Conservation (phyloP, 2,888 invertebrate genomes). For the Epirrhoe alternata region DNA sequence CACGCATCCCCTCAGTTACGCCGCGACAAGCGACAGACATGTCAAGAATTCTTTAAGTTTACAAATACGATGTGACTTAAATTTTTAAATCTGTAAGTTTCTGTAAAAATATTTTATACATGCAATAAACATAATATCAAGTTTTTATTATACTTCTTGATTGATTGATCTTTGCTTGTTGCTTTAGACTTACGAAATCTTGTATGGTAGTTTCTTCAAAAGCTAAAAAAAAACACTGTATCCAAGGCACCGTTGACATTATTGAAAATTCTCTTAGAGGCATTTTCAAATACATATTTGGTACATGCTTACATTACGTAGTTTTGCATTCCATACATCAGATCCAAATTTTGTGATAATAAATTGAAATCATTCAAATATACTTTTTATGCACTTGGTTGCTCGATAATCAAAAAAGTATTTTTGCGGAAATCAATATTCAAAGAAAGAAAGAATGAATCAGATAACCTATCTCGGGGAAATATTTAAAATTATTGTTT, state of each 20-base stretch:
- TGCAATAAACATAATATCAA: no score
- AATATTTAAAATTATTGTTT: conserved; percentile 15
- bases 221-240: no score
- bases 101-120: not conserved
- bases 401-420: not conserved
- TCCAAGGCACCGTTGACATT: no score
- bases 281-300: no score
- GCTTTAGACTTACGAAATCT: no score
- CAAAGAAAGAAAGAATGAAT: conserved; percentile 4
- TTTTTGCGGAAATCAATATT: conserved; percentile 11
- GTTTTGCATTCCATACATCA: no score
- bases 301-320: no score
- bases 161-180: no score
- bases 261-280: no score
- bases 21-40: conserved; percentile 57
- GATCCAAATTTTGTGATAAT: not conserved
- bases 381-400: conserved; percentile 9
- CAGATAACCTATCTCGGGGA: conserved; percentile 3
- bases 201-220: no score
- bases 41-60: conserved; percentile 62
- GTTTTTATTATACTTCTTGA: no score
- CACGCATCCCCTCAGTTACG: conserved; percentile 60
- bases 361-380: conserved; percentile 10
- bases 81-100: conserved; percentile 7
- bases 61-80: conserved; percentile 37